Conservation (phyloP, 2,888 invertebrate genomes). For the Acrobeloides nanus region DNA sequence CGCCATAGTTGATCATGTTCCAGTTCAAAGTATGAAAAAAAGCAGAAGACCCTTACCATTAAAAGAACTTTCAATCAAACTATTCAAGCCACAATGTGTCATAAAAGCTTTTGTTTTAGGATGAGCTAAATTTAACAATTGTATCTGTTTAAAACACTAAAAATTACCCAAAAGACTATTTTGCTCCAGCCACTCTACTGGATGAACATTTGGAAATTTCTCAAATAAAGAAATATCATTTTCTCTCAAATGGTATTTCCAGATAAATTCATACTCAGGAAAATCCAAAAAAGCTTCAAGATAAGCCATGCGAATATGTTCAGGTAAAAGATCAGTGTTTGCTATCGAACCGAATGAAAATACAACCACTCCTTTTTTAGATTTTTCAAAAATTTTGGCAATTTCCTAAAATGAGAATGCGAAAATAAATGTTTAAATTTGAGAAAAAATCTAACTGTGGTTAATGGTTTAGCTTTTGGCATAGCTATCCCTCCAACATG, state of each 20-base stretch:
- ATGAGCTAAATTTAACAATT: constrained; percentile 8
- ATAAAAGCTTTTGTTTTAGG: constrained; percentile 9
- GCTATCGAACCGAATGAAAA: constrained; percentile 1
- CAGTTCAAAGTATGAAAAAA: too few species aligned
- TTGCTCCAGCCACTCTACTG: background rate
- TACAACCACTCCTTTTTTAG: constrained; percentile 3
- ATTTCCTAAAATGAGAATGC: constrained; percentile 5
- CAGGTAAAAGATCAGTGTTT: constrained; percentile 1
- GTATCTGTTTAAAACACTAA: too few species aligned
- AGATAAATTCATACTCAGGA: constrained; percentile 6
- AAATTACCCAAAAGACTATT: too few species aligned
- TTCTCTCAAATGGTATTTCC: background rate
- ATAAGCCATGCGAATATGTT: background rate
- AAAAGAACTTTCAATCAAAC: constrained; percentile 2
- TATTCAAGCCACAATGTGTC: constrained; percentile 8
- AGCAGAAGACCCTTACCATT: too few species aligned
- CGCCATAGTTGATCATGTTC: too few species aligned
- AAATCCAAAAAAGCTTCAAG: background rate
- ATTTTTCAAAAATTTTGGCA: too few species aligned
- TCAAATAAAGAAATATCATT: constrained; percentile 1
- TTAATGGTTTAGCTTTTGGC: too few species aligned
- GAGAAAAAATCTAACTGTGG: too few species aligned
- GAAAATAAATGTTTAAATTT: too few species aligned
- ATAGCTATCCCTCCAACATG: too few species aligned
- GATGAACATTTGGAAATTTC: background rate